Evolutionary conservation across 2,888 invertebrate species (phyloP).

Genomic region (Chymomyza procnemis): DNA sequence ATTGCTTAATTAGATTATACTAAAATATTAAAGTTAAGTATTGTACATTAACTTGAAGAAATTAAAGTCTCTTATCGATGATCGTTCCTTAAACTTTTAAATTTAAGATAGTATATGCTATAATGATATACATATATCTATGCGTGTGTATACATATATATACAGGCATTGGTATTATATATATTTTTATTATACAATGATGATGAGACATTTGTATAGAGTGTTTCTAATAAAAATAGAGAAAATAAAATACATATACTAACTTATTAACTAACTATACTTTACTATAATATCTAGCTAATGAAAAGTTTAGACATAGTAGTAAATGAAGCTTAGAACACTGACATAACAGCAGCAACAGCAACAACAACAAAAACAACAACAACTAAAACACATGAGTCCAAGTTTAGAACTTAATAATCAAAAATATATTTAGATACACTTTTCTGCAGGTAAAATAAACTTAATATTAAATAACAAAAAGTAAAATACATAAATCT

Average conservation of each 20-base stretch:
- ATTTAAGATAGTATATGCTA: slow-evolving; percentile 19
- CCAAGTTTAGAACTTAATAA: slow-evolving; percentile 73
- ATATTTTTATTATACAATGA: slow-evolving; percentile 60
- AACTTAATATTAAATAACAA: slow-evolving; percentile 31
- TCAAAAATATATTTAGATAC: slow-evolving; percentile 73
- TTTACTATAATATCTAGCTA: slow-evolving; percentile 48
- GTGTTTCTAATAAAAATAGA: slow-evolving; percentile 57
- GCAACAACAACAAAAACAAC: slow-evolving; percentile 53
- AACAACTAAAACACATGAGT: slow-evolving; percentile 63
- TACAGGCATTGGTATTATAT: slow-evolving; percentile 45
- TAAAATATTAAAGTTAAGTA: slow-evolving; percentile 52
- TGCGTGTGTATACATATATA: background rate
- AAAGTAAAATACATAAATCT: slow-evolving; percentile 39
- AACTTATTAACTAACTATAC: slow-evolving; percentile 56
- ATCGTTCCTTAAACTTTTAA: slow-evolving; percentile 68
- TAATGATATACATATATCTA: slow-evolving; percentile 8
- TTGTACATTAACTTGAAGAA: slow-evolving; percentile 67
- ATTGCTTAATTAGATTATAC: background rate
- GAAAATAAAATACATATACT: slow-evolving; percentile 47
- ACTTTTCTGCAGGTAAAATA: slow-evolving; percentile 68
- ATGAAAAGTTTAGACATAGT: slow-evolving; percentile 56
- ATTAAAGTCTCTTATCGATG: slow-evolving; percentile 72
- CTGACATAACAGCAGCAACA: slow-evolving; percentile 43
- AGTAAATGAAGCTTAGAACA: slow-evolving; percentile 69
- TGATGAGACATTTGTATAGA: slow-evolving; percentile 62